phyloP scores from a whole-genome alignment of 2,113 vertebrate species.

The Pampusana beccarii region DNA sequence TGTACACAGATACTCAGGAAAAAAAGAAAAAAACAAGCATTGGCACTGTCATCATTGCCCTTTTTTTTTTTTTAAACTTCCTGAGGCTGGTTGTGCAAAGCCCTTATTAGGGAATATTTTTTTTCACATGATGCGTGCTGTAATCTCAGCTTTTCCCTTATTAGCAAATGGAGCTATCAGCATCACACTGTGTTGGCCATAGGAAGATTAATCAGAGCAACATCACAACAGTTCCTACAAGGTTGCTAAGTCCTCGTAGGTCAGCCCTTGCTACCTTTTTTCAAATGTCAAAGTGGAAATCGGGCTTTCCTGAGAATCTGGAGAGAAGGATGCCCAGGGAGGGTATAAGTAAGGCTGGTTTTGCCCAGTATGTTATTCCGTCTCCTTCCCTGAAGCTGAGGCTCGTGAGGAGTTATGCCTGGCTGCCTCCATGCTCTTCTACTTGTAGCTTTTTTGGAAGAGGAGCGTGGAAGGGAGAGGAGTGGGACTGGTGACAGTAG shows the following conservation, averaged over 20 bases:
- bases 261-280: background rate
- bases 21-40: background rate
- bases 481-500: background rate
- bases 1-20: background rate
- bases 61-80: background rate
- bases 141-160: background rate
- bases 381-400: background rate
- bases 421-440: background rate
- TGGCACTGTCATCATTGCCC: fast-evolving
- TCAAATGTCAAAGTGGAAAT: background rate
- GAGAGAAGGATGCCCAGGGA: background rate
- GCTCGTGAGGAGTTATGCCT: background rate
- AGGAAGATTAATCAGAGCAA: background rate
- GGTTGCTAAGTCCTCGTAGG: background rate
- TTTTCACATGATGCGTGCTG: background rate
- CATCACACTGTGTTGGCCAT: background rate
- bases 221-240: background rate
- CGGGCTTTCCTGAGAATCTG: background rate
- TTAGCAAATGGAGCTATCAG: background rate
- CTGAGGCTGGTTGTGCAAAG: background rate
- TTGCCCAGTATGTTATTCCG: background rate
- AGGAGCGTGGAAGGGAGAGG: background rate
- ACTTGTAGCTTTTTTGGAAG: background rate
- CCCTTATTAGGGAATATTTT: background rate
- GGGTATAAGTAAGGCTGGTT: background rate